Conservation (phyloP, 2,888 invertebrate genomes). For the Clistopyga incitator region DNA sequence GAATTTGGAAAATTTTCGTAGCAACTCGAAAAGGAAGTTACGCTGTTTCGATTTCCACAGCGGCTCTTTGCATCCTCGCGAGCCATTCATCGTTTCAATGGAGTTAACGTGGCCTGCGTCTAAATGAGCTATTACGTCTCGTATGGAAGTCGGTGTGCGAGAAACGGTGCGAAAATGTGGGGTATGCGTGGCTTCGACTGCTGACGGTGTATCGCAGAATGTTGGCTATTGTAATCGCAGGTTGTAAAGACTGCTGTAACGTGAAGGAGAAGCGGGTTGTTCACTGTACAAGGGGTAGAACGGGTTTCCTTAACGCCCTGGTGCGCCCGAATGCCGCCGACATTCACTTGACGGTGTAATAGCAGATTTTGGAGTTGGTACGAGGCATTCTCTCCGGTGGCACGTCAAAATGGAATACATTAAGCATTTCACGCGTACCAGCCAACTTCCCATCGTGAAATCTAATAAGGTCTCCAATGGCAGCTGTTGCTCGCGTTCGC, state of each 20-base stretch:
- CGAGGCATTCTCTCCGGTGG: conserved; percentile 32
- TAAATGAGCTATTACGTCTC: conserved; percentile 55
- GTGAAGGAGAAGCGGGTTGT: conserved; percentile 25
- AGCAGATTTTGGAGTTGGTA: conserved; percentile 77
- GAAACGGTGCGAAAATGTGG: conserved; percentile 34
- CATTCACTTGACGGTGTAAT: conserved; percentile 79
- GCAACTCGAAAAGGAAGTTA: too few species aligned
- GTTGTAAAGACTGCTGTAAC: conserved; percentile 61
- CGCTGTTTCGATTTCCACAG: background rate
- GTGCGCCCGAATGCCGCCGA: conserved; percentile 75
- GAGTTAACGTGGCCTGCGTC: conserved; percentile 35
- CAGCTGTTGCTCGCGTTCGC: conserved; percentile 19
- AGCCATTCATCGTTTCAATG: conserved; percentile 47
- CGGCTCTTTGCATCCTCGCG: background rate
- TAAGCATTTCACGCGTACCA: conserved; percentile 74
- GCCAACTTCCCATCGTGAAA: conserved; percentile 67
- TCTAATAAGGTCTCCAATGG: conserved; percentile 75
- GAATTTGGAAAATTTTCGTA: too few species aligned
- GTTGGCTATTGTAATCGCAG: conserved; percentile 54
- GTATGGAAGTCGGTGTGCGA: conserved; percentile 47
- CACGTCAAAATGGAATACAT: conserved; percentile 79
- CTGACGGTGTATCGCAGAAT: conserved; percentile 40
- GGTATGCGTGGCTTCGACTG: conserved; percentile 34
- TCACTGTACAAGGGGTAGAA: conserved; percentile 51
- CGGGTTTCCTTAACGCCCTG: conserved; percentile 66